Base-by-base conservation (phyloP, 2,797 vertebrate genomes). In the Paratrypauchen microcephalus region DNA sequence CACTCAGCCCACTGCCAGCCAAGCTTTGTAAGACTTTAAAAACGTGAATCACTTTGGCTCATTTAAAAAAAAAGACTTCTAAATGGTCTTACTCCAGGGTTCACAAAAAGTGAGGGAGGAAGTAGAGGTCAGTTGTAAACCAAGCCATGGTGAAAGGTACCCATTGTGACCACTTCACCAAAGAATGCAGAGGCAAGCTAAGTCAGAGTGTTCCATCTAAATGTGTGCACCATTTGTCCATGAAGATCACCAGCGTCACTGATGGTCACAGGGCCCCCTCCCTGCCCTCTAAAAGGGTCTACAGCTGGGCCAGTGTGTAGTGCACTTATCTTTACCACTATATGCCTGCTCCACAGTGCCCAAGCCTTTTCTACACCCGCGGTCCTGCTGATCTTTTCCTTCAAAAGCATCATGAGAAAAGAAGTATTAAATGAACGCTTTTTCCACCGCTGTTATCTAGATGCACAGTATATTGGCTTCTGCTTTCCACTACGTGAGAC, bases 261-360 rank as follows among this genome's bases (percentile, higher is more conserved):
- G 58, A 60, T 58, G 56, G 56, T 28, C 58, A 36, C 58, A n/a
- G 6, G 55, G 5, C 24, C 24, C 12, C 24, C 15, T 6, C 18
- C 52, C n/a, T 23, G 52, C 19, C 52, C 55, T 59, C 15, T 32
- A 15, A 28, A 61, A 21, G 30, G 59, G 28, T n/a, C 30, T 61
- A 15, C 13, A 13, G 59, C 59, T 39, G 59, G 81, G 70, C 81
- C 63, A 45, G 67, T 64, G 77, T 82, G 76, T 83, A 81, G 80
- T 88, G 89, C 86, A 87, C 87, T 89, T 88, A 82, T 77, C 79
- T 77, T 89, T 84, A 87, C 86, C 88, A 77, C 67, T 23, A 69
- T 86, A 85, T 81, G 84, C 85, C 89, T 89, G 87, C 78, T 82
- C 73, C 67, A 73, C 78, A 81, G 79, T 0, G 32, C n/a, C 54